A percentile compares a stretch with the other conserved stretches of the same genome.
These are phyloP conservation scores for Tridacna gigas DNA, from an alignment of 2,888 invertebrate species.

Conservation along the genomic window DNA sequence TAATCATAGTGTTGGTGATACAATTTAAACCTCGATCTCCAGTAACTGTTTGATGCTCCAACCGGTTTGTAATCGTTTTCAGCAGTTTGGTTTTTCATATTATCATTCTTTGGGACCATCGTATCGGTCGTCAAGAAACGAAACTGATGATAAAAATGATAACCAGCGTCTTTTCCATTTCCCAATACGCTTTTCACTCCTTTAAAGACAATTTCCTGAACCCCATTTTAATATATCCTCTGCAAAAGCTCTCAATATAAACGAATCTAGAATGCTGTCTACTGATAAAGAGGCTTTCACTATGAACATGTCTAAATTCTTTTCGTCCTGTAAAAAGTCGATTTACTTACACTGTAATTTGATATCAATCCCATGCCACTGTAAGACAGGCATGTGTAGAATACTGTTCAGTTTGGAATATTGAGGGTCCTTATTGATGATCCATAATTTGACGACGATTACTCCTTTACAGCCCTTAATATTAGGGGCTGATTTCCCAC, in stretches of 20 bases:
- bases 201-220: too few species aligned
- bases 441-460: neutral
- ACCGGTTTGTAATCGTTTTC: too few species aligned
- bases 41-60: too few species aligned
- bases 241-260: neutral
- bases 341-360: constrained; percentile 14
- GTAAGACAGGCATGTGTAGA: constrained; percentile 6
- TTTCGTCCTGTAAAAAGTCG: neutral
- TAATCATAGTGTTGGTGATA: too few species aligned
- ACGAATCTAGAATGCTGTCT: neutral
- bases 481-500: neutral
- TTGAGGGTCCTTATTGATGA: neutral
- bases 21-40: too few species aligned
- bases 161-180: too few species aligned
- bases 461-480: constrained; percentile 5
- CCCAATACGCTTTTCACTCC: too few species aligned
- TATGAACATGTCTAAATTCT: neutral
- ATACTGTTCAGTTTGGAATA: constrained; percentile 8
- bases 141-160: too few species aligned
- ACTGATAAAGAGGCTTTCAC: neutral
- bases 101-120: too few species aligned
- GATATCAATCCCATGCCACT: constrained; percentile 18
- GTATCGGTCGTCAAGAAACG: too few species aligned
- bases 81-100: too few species aligned
- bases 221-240: too few species aligned